Evolutionary conservation across 2,888 invertebrate species (phyloP).

Genomic region (Xestobium rufovillosum): DNA sequence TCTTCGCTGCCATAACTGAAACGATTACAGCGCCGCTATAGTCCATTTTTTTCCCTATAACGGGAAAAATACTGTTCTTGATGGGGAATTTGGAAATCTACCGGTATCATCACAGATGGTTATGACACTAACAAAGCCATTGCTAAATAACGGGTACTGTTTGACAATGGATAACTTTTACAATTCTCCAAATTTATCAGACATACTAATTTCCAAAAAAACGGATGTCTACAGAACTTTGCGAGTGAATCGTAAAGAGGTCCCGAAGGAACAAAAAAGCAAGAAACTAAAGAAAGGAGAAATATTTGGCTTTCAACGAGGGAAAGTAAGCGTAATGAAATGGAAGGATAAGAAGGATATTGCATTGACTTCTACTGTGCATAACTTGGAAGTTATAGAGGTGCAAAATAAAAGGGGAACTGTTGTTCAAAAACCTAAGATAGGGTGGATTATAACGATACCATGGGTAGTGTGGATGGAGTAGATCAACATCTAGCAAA

Average conservation of each 20-base stretch:
- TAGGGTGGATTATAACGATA: slow-evolving; percentile 22
- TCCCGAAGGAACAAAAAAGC: slow-evolving; percentile 9
- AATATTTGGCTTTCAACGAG: slow-evolving; percentile 19
- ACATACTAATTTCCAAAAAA: slow-evolving; percentile 15
- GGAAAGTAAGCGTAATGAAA: slow-evolving; percentile 21
- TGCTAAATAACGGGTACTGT: slow-evolving; percentile 25
- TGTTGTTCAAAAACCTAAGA: slow-evolving; percentile 18
- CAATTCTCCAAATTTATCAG: slow-evolving; percentile 18
- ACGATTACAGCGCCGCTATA: no score
- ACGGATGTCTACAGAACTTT: slow-evolving; percentile 22
- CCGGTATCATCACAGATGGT: slow-evolving; percentile 24
- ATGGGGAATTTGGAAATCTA: slow-evolving; percentile 18
- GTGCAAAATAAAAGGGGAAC: slow-evolving; percentile 7
- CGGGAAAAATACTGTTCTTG: slow-evolving; percentile 23
- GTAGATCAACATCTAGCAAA: slow-evolving; percentile 18
- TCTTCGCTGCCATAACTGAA: no score
- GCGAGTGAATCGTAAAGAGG: slow-evolving; percentile 15
- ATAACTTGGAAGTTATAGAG: slow-evolving; percentile 14
- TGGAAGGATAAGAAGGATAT: slow-evolving; percentile 20
- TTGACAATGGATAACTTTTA: slow-evolving; percentile 24
- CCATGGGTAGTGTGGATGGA: slow-evolving; percentile 23
- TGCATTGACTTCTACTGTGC: slow-evolving; percentile 16
- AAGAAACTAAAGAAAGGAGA: slow-evolving; percentile 14
- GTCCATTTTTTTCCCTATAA: no score
- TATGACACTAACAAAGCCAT: slow-evolving; percentile 20